These are phyloP conservation scores for Gonioctena quinquepunctata DNA, from an alignment of 1,140 invertebrate genomes.

Conservation along the genomic window DNA sequence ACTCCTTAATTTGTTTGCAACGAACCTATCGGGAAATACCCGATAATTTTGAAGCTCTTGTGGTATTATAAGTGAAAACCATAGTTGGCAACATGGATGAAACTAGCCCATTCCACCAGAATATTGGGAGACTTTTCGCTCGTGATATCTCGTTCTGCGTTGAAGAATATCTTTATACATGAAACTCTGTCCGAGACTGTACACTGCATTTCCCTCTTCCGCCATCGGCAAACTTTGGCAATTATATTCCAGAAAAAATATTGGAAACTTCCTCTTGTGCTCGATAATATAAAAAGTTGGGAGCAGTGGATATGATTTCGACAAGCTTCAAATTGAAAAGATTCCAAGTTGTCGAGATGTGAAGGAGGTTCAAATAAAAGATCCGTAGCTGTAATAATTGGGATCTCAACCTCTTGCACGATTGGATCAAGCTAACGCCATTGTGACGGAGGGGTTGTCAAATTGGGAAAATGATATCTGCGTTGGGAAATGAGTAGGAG, in stretches of 20 bases:
- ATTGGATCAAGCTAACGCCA: background rate
- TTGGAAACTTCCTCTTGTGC: background rate
- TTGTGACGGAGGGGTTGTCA: background rate
- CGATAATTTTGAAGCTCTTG: too few relatives aligned
- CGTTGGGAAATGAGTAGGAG: too few relatives aligned
- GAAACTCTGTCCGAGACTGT: background rate
- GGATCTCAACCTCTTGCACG: background rate
- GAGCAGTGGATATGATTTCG: conserved; percentile 6
- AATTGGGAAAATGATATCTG: too few relatives aligned
- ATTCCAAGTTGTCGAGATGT: conserved; percentile 6
- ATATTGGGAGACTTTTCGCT: too few relatives aligned
- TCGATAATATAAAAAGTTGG: conserved; percentile 3
- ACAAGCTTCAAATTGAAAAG: conserved; percentile 18
- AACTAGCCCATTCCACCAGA: too few relatives aligned
- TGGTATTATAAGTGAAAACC: too few relatives aligned
- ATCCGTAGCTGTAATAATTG: background rate
- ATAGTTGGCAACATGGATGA: too few relatives aligned
- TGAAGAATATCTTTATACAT: background rate
- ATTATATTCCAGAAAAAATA: conserved; percentile 1
- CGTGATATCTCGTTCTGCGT: too few relatives aligned
- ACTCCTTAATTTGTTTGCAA: too few relatives aligned
- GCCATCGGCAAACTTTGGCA: background rate
- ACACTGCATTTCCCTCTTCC: background rate
- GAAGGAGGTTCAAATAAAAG: background rate
- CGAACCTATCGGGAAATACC: too few relatives aligned